Base-by-base conservation (phyloP, 2,888 invertebrate species). In the Pristionchus fissidentatus region DNA sequence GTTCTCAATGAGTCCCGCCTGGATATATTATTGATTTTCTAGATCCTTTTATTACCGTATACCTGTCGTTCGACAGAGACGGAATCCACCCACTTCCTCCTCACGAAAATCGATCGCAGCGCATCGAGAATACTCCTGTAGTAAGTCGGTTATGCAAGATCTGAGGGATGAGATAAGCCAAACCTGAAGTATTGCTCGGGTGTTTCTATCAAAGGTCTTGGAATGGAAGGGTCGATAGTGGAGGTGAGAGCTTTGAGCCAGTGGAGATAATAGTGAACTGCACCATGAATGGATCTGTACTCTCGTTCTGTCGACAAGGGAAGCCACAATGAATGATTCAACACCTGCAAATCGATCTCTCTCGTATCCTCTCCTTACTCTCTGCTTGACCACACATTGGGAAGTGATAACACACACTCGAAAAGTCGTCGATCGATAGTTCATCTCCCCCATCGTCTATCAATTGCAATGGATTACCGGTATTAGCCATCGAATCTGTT, bases 401-500 rank as follows among this genome's bases (percentile, higher is more conserved):
- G n/a, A 38, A 87, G n/a, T 79, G 41, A 60, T 66, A 22, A 66
- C 35, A 66, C 49, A 22, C 41, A 19, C 43, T 73, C 52, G 15
- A 19, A 7, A 32, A 15, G 26, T 83, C 62, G 22, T 19, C 8
- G 19, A 32, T 83, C 38, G 26, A 84, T 60, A 46, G 46, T 84
- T 75, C 46, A 75, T 75, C 26, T 57, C 13, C 73, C 10, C 22
- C 46, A 7, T n/a, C 26, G 29, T 43, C 10, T 15, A 15, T 13
- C 8, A 49, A 26, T 46, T 46, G 5, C 3, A 13, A 19, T 13
- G 46, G 49, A 10, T 70, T n/a, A 82, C 92, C 87, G 90, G 91
- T 91, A 92, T 92, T 70, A 90, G 86, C 92, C 92, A 92, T 86
- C 90, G 87, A 26, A 92, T 83, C 38, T 92, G 90, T 32, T 87